Evolutionary conservation across 2,888 invertebrate species (phyloP), one percentile per base, ranked within the genome.

Genomic region (Diplazon laetatorius): DNA sequence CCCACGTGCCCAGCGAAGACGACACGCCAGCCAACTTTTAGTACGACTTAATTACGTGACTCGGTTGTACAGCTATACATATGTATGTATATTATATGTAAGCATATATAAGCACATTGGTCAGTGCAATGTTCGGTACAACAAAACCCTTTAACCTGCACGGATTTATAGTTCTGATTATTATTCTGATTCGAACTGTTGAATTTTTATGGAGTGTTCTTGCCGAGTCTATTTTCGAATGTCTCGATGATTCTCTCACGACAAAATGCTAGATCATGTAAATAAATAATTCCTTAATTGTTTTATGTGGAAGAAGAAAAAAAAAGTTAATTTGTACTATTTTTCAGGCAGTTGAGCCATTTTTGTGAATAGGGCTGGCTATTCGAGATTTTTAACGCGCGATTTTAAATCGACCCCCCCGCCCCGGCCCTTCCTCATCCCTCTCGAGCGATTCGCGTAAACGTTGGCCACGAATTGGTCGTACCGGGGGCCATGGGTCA

Each of bases 21-120:
- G 63, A 74, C 42, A 52, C 68, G 25, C 39, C 59, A 79, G 77
- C 70, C 42, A 80, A 80, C 80, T 83, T 85, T 82, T 81, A 82
- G 80, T 82, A 78, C 79, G 85, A 82, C 83, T 86, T 84, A 85
- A 86, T 87, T 86, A 84, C 82, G 80, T 59, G 76, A 72, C 55
- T 62, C 78, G 69, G 76, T 72, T 16, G 25, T 70, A 68, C 65
- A 30, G 30, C 6, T 30, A 2, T 30, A 30, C n/a, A n/a, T n/a
- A n/a, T n/a, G n/a, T n/a, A n/a, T n/a, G n/a, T n/a, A n/a, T n/a
- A n/a, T n/a, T 22, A 39, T 59, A 20, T 39, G 20, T 35, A 55
- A 9, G 18, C 37, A n/a, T 39, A 39, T 12, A 20, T 50, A 50
- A 25, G 25, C 50, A 37, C 5, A 60, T 37, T 39, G 65, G 50